Base-by-base conservation (phyloP, 2,113 vertebrate genomes). In the Gavia stellata region DNA sequence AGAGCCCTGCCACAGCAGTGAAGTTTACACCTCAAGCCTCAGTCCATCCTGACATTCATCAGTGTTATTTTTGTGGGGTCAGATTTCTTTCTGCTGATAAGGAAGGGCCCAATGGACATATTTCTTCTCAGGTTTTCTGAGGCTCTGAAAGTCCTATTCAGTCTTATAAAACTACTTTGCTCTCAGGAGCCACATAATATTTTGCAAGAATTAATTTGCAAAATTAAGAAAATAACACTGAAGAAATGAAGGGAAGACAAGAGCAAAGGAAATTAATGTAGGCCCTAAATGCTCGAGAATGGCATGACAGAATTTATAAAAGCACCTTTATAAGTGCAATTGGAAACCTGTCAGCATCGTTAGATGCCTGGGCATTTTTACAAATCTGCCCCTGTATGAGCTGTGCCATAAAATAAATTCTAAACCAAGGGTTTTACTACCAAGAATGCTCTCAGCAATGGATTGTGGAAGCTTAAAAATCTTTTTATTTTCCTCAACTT, bases 361-460 rank as follows among this genome's bases (percentile, higher is more conserved):
- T 92, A 84, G 77, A 74, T 84, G 31, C 34, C 40, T 72, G 61
- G 70, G 9, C 52, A 58, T 55, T 90, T 93, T 92, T 72, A 89
- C 47, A 85, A 94, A 92, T 91, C 81, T 88, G 31, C 5, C 36
- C 68, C 80, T 86, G 53, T 86, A 96, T 68, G n/a, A 89, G 23
- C 4, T 81, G 40, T 79, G 36, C 56, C 59, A 81, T 77, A 77
- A 81, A 90, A 84, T 36, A 88, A 88, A 42, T 65, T 29, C 10
- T 89, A n/a, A 91, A 94, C 52, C 44, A 84, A 81, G 38, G 31
- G 11, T 3, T 47, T 92, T 81, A 28, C 44, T 81, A 88, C 52
- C 86, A 93, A 71, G 25, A 77, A 67, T 78, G 17, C 23, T 83
- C 74, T 93, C 42, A 78, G 25, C 20, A 81, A 70, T 47, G n/a